phyloP scores from a whole-genome alignment of 2,888 invertebrate species.

The Rhamnusium bicolor region DNA sequence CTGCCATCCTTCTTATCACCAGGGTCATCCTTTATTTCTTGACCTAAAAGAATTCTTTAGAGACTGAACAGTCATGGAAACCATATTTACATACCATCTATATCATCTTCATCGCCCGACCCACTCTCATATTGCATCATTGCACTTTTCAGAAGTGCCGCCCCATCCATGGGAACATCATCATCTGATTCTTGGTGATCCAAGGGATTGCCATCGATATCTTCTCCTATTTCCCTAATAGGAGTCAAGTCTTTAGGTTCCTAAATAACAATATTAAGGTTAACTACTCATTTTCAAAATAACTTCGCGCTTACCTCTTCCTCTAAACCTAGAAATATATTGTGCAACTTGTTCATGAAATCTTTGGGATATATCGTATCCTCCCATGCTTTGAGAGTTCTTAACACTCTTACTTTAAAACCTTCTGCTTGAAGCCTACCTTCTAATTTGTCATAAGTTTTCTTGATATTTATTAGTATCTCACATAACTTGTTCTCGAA shows the following conservation, averaged over 20 bases:
- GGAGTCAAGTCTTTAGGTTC: slow-evolving; percentile 42
- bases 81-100: slow-evolving; percentile 77
- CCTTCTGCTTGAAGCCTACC: slow-evolving; percentile 95
- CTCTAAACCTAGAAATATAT: slow-evolving; percentile 89
- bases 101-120: slow-evolving; percentile 72
- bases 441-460: slow-evolving; percentile 83
- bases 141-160: slow-evolving; percentile 83
- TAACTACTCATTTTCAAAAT: too few relatives aligned
- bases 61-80: background rate
- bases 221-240: slow-evolving; percentile 60
- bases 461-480: slow-evolving; percentile 84
- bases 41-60: slow-evolving; percentile 53
- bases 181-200: slow-evolving; percentile 74
- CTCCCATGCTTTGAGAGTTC: slow-evolving; percentile 96
- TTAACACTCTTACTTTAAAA: slow-evolving; percentile 91
- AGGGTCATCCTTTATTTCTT: slow-evolving; percentile 62
- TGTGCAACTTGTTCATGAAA: slow-evolving; percentile 89
- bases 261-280: slow-evolving; percentile 32
- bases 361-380: slow-evolving; percentile 98
- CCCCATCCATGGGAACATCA: slow-evolving; percentile 85
- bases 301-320: slow-evolving; percentile 63
- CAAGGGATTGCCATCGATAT: slow-evolving; percentile 80
- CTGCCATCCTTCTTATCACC: slow-evolving; percentile 61
- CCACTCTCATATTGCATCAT: slow-evolving; percentile 71
- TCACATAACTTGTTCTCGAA: slow-evolving; percentile 87